Evolutionary conservation across 2,888 invertebrate genomes (phyloP), one percentile per base, ranked within the genome.

Genomic region (Brachynemurus nebulosus): DNA sequence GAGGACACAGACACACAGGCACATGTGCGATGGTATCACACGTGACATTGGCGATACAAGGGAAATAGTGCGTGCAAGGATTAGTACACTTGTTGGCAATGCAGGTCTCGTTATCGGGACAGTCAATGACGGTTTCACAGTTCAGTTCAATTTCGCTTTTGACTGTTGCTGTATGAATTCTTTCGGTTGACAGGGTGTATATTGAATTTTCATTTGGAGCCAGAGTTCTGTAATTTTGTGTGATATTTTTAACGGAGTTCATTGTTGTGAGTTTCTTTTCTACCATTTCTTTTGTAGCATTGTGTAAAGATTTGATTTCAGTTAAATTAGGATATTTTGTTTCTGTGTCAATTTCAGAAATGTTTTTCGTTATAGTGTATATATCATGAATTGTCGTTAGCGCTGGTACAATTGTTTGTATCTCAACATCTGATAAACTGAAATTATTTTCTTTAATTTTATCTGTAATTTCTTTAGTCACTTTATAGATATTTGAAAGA

Each of bases 1-100:
- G 63, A 57, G 68, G 64, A 62, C 76, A 75, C 63, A 67, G 67
- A 65, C 75, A 76, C 64, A 68, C 64, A 52, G 71, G 65, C 56
- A 66, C 65, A 59, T 73, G 72, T 54, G 66, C 64, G 50, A 65
- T 58, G 46, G 70, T 69, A 51, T 63, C 62, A 62, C 76, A 76
- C 50, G 59, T 54, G 48, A 66, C 57, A 54, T 62, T 62, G 48
- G 56, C 57, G 33, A 57, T 59, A 57, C 68, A 69, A 48, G 66
- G 66, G 51, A 60, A 58, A 51, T 64, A 68, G 53, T 61, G 55
- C 44, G 62, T 58, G 55, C 76, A 77, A 44, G 72, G 74, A 59
- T 69, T 63, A 45, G 61, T 55, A 58, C 76, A 77, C 23, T 57
- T 55, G 48, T 63, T 59, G 44, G 63, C 56, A 37, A 72, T 59